Evolutionary conservation across 2,797 vertebrate species (phyloP).

Genomic region (Serranus cabrilla): DNA sequence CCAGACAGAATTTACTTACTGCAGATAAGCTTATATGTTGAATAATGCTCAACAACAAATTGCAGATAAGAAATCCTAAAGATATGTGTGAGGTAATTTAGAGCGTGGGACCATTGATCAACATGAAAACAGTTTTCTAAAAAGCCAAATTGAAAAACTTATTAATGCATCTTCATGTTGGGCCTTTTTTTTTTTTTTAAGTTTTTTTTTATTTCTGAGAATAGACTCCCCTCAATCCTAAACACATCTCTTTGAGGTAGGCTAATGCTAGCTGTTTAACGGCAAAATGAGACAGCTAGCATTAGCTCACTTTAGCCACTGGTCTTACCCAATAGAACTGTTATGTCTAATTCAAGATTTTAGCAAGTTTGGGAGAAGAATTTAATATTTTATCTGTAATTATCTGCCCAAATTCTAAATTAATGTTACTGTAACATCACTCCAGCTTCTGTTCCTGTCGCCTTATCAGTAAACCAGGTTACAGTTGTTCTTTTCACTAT

Average conservation of each 20-base stretch:
- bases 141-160: not conserved
- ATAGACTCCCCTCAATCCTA: no score
- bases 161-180: not conserved
- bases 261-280: not conserved
- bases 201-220: not conserved
- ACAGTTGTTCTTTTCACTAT: not conserved
- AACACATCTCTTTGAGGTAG: not conserved
- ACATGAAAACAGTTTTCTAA: not conserved
- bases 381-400: not conserved
- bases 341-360: not conserved
- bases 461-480: not conserved
- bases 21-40: not conserved
- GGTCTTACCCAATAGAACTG: not conserved
- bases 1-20: not conserved
- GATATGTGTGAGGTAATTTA: not conserved
- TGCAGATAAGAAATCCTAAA: not conserved
- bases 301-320: not conserved
- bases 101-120: not conserved
- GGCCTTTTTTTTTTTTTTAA: not conserved
- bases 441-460: not conserved
- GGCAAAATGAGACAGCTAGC: not conserved
- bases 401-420: not conserved
- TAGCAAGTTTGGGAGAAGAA: not conserved
- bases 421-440: not conserved
- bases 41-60: not conserved